Evolutionary conservation across 2,797 vertebrate genomes (phyloP), one percentile per base, ranked within the genome.

Genomic region (Bryconaethiops microstoma): DNA sequence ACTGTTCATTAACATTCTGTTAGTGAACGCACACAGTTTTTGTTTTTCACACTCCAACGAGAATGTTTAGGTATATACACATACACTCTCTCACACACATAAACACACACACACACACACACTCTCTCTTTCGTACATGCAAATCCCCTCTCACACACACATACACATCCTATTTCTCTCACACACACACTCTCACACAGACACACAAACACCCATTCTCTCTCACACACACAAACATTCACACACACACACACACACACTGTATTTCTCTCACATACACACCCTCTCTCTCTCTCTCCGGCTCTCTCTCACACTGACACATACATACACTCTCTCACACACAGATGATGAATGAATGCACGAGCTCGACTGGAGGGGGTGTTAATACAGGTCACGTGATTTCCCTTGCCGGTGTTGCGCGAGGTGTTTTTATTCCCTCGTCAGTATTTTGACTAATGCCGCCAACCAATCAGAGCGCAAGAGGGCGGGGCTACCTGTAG

Each of bases 321-420:
- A 35, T 35, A 35, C 35, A 35, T 35, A 35, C 4, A 35, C 35
- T 35, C 35, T 35, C 35, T 35, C 13, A 68, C 7, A 67, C 16
- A 40, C 35, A 67, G 4, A 13, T 42, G 9, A 68, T 16, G 4
- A 48, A 69, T 40, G 65, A 68, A 21, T 68, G 65, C 25, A 62
- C 23, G 9, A 4, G 6, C 21, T 59, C 21, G n/a, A 7, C 7
- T 8, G 55, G 7, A 8, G 55, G 5, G 55, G 5, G 2, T 0
- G 1, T 60, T 29, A 63, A 63, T 63, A 5, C 13, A 64, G 5
- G 71, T 82, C 85, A 86, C 83, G 78, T 86, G 83, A 82, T 70
- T 82, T 84, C 80, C 74, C 77, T 60, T 39, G 14, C 1, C 14
- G 29, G 62, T 5, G 60, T 29, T 16, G 52, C 17, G 52, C 52